Base-by-base conservation (phyloP, 2,113 vertebrate species). In the Noturus placidus region DNA sequence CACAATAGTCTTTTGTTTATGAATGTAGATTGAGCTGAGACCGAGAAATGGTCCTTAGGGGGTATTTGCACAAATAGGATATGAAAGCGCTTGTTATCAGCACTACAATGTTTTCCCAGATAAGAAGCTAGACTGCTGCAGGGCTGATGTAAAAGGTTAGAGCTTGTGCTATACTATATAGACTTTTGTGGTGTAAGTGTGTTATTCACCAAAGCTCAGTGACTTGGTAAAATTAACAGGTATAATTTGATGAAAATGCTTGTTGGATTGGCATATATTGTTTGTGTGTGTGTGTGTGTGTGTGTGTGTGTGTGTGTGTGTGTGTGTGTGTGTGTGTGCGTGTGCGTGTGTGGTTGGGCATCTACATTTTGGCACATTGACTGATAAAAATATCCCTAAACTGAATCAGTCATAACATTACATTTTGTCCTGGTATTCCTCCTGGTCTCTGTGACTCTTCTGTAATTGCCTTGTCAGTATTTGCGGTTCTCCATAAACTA, bases 61-160 rank as follows among this genome's bases (percentile, higher is more conserved):
- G 87, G 69, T 85, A 56, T 88, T 88, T 88, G 88, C 88, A 85
- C 92, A 92, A 93, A 93, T 88, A 91, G 90, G 88, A 92, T 90
- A 90, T 89, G 90, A 91, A 89, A 91, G 85, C 67, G 70, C 72
- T 90, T 56, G 91, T 92, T 92, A 93, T 93, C 92, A 85, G 76
- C 56, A 46, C 27, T 5, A 52, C 84, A 90, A 61, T 92, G 91
- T 93, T 93, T 93, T 90, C 91, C 67, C 86, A 93, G 94, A 94
- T 94, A 93, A 94, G 93, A 91, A 50, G 90, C 59, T 89, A 84
- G 88, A 52, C 91, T 86, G 91, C 92, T 91, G 89, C 86, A 85
- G 88, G 91, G 88, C 87, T 90, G 86, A 83, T 89, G 80, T 86
- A 89, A 94, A 93, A 93, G 92, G 92, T 94, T 93, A 92, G 91